Evolutionary conservation across 2,888 invertebrate genomes (phyloP).

Genomic region (Ramazzottius varieornatus): DNA sequence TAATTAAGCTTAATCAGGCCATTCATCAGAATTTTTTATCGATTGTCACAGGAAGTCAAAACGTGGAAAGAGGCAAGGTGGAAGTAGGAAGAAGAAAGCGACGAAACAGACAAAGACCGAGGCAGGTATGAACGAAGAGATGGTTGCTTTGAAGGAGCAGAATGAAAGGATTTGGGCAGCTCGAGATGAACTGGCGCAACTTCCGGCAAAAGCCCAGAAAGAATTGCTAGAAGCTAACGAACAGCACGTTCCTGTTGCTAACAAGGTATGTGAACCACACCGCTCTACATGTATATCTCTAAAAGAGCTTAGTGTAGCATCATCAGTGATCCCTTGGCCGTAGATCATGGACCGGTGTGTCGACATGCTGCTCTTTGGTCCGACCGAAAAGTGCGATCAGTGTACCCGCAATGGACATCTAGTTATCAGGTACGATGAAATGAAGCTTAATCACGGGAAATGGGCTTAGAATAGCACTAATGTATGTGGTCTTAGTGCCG

Average conservation of each 20-base stretch:
- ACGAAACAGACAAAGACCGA: background rate
- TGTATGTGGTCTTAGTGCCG: background rate
- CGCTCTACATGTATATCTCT: background rate
- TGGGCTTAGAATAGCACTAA: background rate
- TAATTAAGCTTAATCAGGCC: too few species aligned
- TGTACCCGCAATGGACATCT: background rate
- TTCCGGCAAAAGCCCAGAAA: background rate
- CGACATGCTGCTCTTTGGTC: background rate
- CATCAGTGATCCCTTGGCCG: background rate
- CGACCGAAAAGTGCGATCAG: background rate
- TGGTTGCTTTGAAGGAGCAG: background rate
- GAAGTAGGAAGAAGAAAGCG: background rate
- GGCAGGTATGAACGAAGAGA: background rate
- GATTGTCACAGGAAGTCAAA: background rate
- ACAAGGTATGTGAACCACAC: background rate
- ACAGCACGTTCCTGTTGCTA: background rate
- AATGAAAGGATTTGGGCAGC: background rate
- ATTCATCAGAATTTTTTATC: background rate
- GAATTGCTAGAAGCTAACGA: background rate
- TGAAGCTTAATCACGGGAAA: background rate
- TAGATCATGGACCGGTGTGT: background rate
- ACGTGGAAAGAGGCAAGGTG: background rate
- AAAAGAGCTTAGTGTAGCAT: background rate
- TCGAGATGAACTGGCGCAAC: background rate
- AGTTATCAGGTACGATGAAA: background rate